Percentiles rank a stretch among this genome's conserved stretches.
These are phyloP conservation scores for Merodon equestris DNA, from an alignment of 2,888 invertebrate genomes.

Conservation along the genomic window DNA sequence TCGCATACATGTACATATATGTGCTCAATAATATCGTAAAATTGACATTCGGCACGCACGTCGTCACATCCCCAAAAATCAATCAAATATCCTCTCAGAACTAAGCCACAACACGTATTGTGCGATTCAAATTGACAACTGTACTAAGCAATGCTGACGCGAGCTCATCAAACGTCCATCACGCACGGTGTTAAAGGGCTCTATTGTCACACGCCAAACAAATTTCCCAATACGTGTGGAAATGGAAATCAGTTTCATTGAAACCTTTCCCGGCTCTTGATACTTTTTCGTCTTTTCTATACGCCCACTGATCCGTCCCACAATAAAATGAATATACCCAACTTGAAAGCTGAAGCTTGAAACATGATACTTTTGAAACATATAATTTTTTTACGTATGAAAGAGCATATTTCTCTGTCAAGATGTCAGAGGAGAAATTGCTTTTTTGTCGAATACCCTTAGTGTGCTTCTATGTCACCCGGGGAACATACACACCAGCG, in stretches of 20 bases:
- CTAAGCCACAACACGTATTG: background rate
- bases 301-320: too few relatives aligned
- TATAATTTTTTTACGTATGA: conserved; percentile 38
- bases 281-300: background rate
- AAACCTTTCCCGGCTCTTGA: background rate
- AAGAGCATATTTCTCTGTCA: conserved; percentile 46
- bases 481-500: background rate
- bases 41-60: too few relatives aligned
- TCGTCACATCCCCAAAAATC: too few relatives aligned
- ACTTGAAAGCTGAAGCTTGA: conserved; percentile 7
- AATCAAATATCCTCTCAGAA: too few relatives aligned
- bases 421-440: conserved; percentile 39
- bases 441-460: conserved; percentile 37
- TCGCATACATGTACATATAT: too few relatives aligned
- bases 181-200: conserved; percentile 8
- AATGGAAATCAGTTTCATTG: conserved; percentile 7
- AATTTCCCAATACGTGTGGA: background rate
- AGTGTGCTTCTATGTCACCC: background rate
- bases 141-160: conserved; percentile 4
- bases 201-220: too few relatives aligned
- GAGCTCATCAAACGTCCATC: conserved; percentile 19
- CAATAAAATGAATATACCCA: conserved; percentile 4
- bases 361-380: too few relatives aligned
- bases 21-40: too few relatives aligned
- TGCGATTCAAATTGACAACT: conserved; percentile 18